A percentile compares a stretch with the other conserved stretches of the same genome.
Evolutionary conservation across 2,797 vertebrate genomes (phyloP).

Genomic region (Sebastes vulpes): DNA sequence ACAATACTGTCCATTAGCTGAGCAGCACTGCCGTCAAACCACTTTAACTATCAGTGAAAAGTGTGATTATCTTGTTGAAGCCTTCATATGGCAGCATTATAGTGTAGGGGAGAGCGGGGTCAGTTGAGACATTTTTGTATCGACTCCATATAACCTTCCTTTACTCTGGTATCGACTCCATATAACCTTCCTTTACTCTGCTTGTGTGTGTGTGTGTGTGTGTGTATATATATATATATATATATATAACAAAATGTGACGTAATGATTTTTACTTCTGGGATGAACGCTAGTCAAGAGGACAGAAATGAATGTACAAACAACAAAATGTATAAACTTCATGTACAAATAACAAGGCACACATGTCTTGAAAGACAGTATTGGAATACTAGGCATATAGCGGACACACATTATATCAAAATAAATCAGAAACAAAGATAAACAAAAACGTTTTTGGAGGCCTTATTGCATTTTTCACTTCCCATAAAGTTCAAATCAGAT

Average conservation of each 20-base stretch:
- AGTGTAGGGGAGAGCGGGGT: neutral
- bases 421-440: neutral
- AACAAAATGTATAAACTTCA: too few species aligned
- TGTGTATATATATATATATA: neutral
- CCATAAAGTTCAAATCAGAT: neutral
- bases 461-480: neutral
- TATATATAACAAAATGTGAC: neutral
- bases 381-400: too few species aligned
- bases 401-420: neutral
- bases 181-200: too few species aligned
- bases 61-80: constrained; percentile 4
- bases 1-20: constrained; percentile 51
- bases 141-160: too few species aligned
- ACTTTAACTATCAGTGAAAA: neutral
- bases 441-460: neutral
- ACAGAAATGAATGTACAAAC: neutral
- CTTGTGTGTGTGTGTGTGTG: too few species aligned
- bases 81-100: neutral
- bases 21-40: constrained; percentile 18
- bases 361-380: neutral
- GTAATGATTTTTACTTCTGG: neutral
- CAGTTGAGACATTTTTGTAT: too few species aligned
- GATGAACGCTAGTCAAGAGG: neutral
- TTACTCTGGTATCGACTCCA: too few species aligned
- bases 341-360: neutral